These are phyloP conservation scores for Dromococcyx pavoninus DNA, from an alignment of 2,797 vertebrate species.

Conservation along the genomic window DNA sequence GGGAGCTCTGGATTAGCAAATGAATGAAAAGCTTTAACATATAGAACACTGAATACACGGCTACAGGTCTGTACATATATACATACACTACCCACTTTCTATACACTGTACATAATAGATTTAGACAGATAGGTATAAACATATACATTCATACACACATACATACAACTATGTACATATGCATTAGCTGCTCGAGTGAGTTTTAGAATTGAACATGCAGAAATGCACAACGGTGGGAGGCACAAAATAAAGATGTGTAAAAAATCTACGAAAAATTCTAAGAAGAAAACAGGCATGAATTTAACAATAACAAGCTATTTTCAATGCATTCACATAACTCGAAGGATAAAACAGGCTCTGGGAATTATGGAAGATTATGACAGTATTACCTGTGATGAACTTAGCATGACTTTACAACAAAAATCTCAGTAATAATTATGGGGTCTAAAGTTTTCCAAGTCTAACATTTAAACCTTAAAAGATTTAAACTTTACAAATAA, in stretches of 20 bases:
- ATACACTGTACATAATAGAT: constrained; percentile 76
- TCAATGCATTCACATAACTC: not conserved
- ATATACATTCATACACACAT: constrained; percentile 71
- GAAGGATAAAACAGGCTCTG: not conserved
- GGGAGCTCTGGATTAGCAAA: constrained; percentile 46
- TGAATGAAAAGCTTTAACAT: constrained; percentile 32
- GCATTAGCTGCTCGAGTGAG: constrained; percentile 22
- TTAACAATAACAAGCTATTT: constrained; percentile 17
- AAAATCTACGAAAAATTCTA: not conserved
- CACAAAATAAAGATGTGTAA: constrained; percentile 16
- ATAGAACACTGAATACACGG: not conserved
- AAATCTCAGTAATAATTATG: not conserved
- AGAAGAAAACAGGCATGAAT: not conserved
- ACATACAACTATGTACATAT: constrained; percentile 66
- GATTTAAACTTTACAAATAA: not conserved
- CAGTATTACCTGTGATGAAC: not conserved
- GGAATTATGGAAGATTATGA: not conserved
- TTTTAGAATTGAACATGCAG: constrained; percentile 14
- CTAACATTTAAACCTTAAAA: not conserved
- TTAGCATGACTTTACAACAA: not conserved
- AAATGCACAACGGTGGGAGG: constrained; percentile 51
- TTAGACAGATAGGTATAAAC: constrained; percentile 66
- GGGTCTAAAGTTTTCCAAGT: not conserved
- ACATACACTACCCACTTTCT: constrained; percentile 69
- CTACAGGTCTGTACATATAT: constrained; percentile 74